Base-by-base conservation (phyloP, 2,113 vertebrate species). In the Oncorhynchus gorbuscha region DNA sequence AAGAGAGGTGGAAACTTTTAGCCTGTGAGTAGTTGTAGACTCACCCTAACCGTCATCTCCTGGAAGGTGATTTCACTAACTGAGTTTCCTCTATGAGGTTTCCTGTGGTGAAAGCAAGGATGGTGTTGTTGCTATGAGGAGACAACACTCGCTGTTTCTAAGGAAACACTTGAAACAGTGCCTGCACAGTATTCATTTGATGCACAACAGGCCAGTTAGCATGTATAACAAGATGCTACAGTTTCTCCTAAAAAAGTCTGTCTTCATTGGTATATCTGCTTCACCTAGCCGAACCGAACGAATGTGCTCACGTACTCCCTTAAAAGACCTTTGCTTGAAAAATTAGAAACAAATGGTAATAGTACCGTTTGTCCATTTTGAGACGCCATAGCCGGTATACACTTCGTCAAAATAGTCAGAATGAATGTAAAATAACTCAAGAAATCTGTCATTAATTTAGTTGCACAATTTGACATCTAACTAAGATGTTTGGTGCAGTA, bases 61-160 rank as follows among this genome's bases (percentile, higher is more conserved):
- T 78, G 67, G 48, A 88, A 88, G 84, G 70, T 85, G 80, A 87
- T 87, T 87, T 82, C 48, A 71, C 76, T 76, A 80, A 85, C 83
- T 85, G 61, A 81, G 78, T 86, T 62, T 89, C 81, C 79, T 86
- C 74, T 82, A 72, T 86, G 83, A 71, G 83, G 87, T 87, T 92
- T 92, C 90, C 89, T 88, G 85, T 88, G 73, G 77, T 83, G 81
- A 83, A 69, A 66, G 77, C 78, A 71, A 80, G 87, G 75, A 81
- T 81, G 75, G 73, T 80, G 84, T 83, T 79, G 90, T 91, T 89
- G 87, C 87, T 86, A 87, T 65, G 84, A 80, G 76, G 49, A 83
- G 77, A 84, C 75, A 89, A 91, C 90, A 92, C 51, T 78, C 18
- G 16, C 70, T 0, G 86, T 92, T 88, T 87, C 89, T 89, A 90